Evolutionary conservation across 1,140 invertebrate species (phyloP).

Genomic region (Eulimnadia texana): DNA sequence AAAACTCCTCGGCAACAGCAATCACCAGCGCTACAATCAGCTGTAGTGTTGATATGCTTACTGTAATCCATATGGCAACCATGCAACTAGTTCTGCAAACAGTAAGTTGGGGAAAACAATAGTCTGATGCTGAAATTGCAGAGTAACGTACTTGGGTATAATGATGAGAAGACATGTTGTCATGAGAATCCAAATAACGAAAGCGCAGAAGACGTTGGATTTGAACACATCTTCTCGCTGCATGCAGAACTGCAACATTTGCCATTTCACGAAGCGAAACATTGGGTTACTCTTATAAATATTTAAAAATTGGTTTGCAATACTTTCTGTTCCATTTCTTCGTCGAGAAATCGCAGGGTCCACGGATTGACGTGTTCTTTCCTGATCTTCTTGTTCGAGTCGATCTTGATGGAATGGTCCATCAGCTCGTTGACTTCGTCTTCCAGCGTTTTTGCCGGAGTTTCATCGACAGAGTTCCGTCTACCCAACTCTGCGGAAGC

Average conservation of each 20-base stretch:
- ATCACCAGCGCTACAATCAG: conserved; percentile 50
- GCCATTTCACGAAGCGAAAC: conserved; percentile 17
- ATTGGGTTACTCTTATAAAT: neutral
- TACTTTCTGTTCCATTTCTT: conserved; percentile 52
- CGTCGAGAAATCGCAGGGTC: conserved; percentile 69
- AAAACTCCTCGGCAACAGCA: conserved; percentile 75
- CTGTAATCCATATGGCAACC: conserved; percentile 30
- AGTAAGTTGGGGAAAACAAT: no score
- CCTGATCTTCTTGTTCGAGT: conserved; percentile 80
- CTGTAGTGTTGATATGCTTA: conserved; percentile 46
- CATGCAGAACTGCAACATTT: conserved; percentile 74
- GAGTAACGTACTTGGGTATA: conserved; percentile 47
- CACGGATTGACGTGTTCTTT: conserved; percentile 71
- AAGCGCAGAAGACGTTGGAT: conserved; percentile 82
- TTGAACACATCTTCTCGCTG: conserved; percentile 87
- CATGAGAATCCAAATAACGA: conserved; percentile 79
- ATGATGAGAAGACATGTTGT: conserved; percentile 61
- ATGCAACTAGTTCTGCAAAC: conserved; percentile 14
- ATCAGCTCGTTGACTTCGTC: conserved; percentile 74
- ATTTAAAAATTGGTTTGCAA: no score
- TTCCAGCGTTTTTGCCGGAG: conserved; percentile 21
- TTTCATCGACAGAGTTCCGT: neutral
- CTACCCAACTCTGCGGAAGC: neutral
- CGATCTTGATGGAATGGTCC: conserved; percentile 78
- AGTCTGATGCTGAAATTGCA: neutral